A percentile compares a stretch with the other conserved stretches of the same genome.
These are phyloP conservation scores for Passer montanus DNA, from an alignment of 2,113 vertebrate species.

Conservation along the genomic window DNA sequence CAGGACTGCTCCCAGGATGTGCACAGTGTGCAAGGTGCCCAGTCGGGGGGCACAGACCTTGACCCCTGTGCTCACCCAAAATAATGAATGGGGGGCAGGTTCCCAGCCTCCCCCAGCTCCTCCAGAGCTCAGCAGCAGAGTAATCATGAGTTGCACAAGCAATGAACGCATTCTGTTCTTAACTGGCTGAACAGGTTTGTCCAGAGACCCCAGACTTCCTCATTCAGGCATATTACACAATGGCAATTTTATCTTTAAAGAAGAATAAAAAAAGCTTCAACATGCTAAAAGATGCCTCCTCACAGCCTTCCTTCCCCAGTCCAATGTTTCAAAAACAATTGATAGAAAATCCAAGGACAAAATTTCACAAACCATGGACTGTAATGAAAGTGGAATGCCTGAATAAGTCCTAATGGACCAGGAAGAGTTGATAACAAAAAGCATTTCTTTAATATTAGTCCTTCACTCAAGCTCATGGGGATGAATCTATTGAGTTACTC, in stretches of 20 bases:
- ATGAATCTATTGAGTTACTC: background rate
- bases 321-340: background rate
- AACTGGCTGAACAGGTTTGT: background rate
- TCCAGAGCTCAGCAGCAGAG: background rate
- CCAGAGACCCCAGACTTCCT: background rate
- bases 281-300: background rate
- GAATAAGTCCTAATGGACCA: conserved; percentile 6
- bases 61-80: conserved; percentile 49
- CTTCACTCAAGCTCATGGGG: background rate
- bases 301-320: background rate
- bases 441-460: background rate
- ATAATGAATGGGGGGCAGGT: conserved; percentile 64
- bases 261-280: background rate
- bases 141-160: conserved; percentile 23
- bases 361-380: background rate
- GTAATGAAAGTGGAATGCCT: background rate
- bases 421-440: background rate
- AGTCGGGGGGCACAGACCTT: background rate
- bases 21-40: conserved; percentile 65
- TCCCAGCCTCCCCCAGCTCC: conserved; percentile 28
- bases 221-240: background rate
- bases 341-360: background rate
- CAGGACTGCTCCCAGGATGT: conserved; percentile 50
- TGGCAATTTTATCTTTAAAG: background rate
- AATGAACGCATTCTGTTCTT: conserved; percentile 42